Base-by-base conservation (phyloP, 23 tunicate species). In the Corella eumyota region DNA sequence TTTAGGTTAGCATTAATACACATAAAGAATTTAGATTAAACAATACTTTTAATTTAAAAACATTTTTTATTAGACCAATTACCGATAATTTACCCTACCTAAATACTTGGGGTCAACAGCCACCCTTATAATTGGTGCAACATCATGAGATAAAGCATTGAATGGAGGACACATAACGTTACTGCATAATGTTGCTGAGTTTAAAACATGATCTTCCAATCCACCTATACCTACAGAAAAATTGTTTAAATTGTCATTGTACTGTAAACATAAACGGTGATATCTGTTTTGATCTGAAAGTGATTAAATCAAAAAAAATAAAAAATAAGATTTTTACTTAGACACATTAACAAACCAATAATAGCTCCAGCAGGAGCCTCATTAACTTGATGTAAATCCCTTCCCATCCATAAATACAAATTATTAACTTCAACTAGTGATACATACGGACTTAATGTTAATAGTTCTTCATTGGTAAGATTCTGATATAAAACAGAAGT, bases 121-220 rank as follows among this genome's bases (percentile, higher is more conserved):
- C 6, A 93, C 95, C n/a, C 99, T 69, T 45, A 93, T 53, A 17
- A 93, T 93, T 2, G 99, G 99, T 9, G 86, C 73, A 36, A 74
- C 77, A 48, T 93, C 95, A 9, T 61, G 48, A 29, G 61, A 83
- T 3, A 84, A 36, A 1, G 95, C 78, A 25, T 79, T 73, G 79
- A 93, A 93, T 19, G 99, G 81, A 46, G 99, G 94, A 48, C 99
- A 93, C 4, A 78, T 74, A 0, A 91, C 30, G 2, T 78, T 64
- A 55, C 67, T 70, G 56, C 98, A 77, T 0, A 93, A 63, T 20
- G 99, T 93, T 7, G 95, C 99, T 20, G 99, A 85, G 50, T 93
- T 93, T 15, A 93, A 32, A 30, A 88, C 74, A 36, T 38, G 64
- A 6, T 78, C 73, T 28, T 88, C 96, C 48, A 88, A 47, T 22